These are phyloP conservation scores for Heliothis peltigera DNA, from an alignment of 2,888 invertebrate species.

Conservation along the genomic window DNA sequence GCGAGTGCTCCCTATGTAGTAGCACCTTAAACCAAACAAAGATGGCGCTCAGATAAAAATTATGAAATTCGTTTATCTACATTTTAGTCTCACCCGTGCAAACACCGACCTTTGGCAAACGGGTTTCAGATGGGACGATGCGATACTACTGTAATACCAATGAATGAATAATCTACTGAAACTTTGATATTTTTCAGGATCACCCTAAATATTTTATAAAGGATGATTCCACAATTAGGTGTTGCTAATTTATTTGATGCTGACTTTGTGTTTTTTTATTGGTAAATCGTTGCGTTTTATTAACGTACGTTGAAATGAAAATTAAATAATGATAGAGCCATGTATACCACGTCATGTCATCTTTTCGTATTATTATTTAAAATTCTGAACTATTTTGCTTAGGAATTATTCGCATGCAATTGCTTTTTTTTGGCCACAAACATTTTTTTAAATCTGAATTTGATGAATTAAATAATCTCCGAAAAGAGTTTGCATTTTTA, in stretches of 20 bases:
- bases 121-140: conserved; percentile 44
- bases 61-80: conserved; percentile 45
- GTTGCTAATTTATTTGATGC: conserved; percentile 27
- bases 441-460: too few relatives aligned
- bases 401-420: too few relatives aligned
- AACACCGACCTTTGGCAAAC: conserved; percentile 42
- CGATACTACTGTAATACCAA: conserved; percentile 38
- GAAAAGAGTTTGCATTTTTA: too few relatives aligned
- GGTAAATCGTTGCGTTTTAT: conserved; percentile 3
- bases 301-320: background rate
- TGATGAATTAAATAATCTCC: too few relatives aligned
- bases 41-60: conserved; percentile 44
- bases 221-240: conserved; percentile 32
- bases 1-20: too few relatives aligned
- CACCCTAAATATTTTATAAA: conserved; percentile 27
- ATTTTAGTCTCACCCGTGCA: conserved; percentile 24
- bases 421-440: too few relatives aligned
- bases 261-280: conserved; percentile 5
- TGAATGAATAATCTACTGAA: conserved; percentile 46
- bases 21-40: conserved; percentile 7
- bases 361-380: too few relatives aligned
- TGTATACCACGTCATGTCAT: too few relatives aligned
- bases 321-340: background rate
- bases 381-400: too few relatives aligned
- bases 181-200: conserved; percentile 31